phyloP scores from a whole-genome alignment of 2,113 vertebrate genomes.

The Leptocoma aspasia region DNA sequence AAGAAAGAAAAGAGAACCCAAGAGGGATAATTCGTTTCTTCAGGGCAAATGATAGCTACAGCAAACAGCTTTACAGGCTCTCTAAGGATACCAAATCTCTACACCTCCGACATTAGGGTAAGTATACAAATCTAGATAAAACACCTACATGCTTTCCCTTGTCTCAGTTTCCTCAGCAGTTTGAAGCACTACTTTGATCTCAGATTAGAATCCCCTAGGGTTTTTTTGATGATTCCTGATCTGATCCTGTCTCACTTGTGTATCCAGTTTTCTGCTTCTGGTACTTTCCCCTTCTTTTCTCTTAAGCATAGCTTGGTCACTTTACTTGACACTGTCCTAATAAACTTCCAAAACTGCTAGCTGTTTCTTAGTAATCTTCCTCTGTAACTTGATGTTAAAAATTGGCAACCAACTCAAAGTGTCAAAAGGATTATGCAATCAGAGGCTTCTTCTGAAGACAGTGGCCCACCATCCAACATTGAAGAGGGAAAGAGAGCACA shows the following conservation, averaged over 20 bases:
- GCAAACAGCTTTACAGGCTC: not conserved
- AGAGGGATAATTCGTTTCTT: not conserved
- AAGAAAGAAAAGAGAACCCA: not conserved
- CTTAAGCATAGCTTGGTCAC: not conserved
- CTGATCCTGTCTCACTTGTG: not conserved
- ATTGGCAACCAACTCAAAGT: not conserved
- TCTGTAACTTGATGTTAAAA: not conserved
- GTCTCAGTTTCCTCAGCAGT: conserved; percentile 34
- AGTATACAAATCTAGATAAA: conserved; percentile 19
- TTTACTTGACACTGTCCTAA: not conserved
- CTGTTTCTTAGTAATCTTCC: not conserved
- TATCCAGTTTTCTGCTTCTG: conserved; percentile 30
- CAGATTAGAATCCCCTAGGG: not conserved
- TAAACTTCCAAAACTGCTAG: not conserved
- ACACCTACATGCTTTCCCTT: conserved; percentile 37
- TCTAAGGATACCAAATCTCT: not conserved
- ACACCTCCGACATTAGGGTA: not conserved
- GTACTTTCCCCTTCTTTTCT: not conserved
- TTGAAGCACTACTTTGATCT: conserved; percentile 48
- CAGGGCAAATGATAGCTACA: not conserved
- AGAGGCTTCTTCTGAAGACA: not conserved
- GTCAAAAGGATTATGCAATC: not conserved
- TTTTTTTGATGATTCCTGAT: conserved; percentile 24
- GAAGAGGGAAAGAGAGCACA: not conserved
- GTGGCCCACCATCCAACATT: not conserved